Conservation (phyloP, 2,888 invertebrate species). For the Chirona hameri region DNA sequence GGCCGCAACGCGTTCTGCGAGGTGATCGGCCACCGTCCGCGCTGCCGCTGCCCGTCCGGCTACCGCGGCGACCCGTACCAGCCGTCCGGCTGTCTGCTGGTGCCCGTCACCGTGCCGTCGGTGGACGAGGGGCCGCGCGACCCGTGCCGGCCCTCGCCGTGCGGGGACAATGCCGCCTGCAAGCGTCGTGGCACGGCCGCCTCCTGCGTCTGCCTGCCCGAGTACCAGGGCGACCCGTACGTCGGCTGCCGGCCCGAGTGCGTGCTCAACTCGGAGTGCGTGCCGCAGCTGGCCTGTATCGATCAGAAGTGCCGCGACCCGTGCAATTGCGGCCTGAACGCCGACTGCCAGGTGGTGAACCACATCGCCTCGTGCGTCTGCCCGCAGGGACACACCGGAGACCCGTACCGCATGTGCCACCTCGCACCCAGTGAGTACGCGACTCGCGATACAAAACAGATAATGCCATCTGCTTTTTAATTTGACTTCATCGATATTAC, state of each 20-base stretch:
- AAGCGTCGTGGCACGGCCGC: slow-evolving; percentile 57
- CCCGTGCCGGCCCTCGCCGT: slow-evolving; percentile 74
- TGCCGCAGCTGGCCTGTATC: slow-evolving; percentile 67
- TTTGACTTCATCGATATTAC: no score
- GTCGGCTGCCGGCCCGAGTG: slow-evolving; percentile 78
- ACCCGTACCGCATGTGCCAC: background rate
- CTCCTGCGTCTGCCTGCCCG: slow-evolving; percentile 66
- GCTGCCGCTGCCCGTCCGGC: slow-evolving; percentile 43
- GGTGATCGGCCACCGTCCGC: slow-evolving; percentile 41
- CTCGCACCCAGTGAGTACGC: background rate
- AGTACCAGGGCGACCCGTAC: slow-evolving; percentile 73
- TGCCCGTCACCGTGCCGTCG: slow-evolving; percentile 65
- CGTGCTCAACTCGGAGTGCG: slow-evolving; percentile 71
- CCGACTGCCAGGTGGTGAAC: slow-evolving; percentile 42
- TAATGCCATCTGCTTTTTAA: no score
- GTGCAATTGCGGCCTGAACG: slow-evolving; percentile 52
- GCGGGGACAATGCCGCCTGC: slow-evolving; percentile 79
- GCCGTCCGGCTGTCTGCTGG: slow-evolving; percentile 36
- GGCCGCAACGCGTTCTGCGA: slow-evolving; percentile 62
- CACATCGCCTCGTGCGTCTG: slow-evolving; percentile 52
- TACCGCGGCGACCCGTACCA: slow-evolving; percentile 52
- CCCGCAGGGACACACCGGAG: background rate
- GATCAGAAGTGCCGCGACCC: slow-evolving; percentile 71
- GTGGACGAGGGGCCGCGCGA: slow-evolving; percentile 46
- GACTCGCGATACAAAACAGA: no score